Evolutionary conservation across 2,888 invertebrate genomes (phyloP), one percentile per base, ranked within the genome.

Genomic region (Leucophenga maculata): DNA sequence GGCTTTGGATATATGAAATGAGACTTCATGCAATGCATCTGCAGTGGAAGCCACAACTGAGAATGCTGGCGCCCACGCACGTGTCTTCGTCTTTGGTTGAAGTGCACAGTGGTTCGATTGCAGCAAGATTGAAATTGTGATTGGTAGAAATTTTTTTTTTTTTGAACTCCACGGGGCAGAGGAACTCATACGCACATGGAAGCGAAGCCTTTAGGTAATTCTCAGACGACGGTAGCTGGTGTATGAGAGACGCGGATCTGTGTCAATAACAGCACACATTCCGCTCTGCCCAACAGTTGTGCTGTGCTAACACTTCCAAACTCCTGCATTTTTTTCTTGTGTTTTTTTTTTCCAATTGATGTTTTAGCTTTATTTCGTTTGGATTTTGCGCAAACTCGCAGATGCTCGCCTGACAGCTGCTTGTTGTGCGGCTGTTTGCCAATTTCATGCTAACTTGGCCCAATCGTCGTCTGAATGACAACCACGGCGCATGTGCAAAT

Each of bases 241-340:
- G 32, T 16, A 20, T 52, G 46, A 52, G 18, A 16, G 20, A 16
- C 32, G 31, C 32, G 32, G 31, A 52, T 52, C 65, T 65, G 52
- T 65, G 65, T 65, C 52, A 52, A 16, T 65, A 65, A 54, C 31
- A 22, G 26, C 26, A 22, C 16, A 20, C 46, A 44, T 50, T 16
- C 14, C 59, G 44, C 52, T 64, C 22, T 62, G 44, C 65, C 65
- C 68, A 62, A 54, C 68, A 66, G 67, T n/a, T 66, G 69, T 18
- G 1, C 18, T 54, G 54, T 18, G 20, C 59, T n/a, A 52, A 18
- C 52, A 20, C 16, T 16, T 52, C 16, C 11, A n/a, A n/a, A 4
- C 32, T 31, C 32, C 52, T 52, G 2, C 26, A 3, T 26, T 4
- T 26, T 26, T 26, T 26, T 52, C 4, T 16, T 8, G 1, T 52